Evolutionary conservation across 2,888 invertebrate species (phyloP).

Genomic region (Rhagium mordax): DNA sequence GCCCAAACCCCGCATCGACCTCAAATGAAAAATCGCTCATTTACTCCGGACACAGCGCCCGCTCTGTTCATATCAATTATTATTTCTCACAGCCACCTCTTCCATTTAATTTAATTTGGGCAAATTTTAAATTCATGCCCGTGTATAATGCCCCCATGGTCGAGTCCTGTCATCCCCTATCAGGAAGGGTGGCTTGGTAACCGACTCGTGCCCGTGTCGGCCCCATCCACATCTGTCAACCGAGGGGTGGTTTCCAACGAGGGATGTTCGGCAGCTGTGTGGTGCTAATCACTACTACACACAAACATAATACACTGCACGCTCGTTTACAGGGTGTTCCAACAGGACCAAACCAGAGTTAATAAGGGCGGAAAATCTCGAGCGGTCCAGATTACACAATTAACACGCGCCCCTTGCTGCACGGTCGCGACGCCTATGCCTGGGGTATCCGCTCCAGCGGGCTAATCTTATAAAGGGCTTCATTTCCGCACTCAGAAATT

Average conservation of each 20-base stretch:
- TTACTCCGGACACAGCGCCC: conserved; percentile 33
- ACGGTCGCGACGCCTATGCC: neutral
- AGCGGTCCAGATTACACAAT: no score
- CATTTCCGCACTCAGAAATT: neutral
- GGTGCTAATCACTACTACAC: conserved; percentile 57
- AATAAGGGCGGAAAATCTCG: no score
- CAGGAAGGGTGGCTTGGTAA: conserved; percentile 13
- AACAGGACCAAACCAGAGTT: no score
- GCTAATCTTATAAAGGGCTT: conserved; percentile 14
- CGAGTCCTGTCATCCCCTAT: conserved; percentile 35
- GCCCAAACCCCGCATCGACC: neutral
- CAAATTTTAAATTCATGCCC: conserved; percentile 46
- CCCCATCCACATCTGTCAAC: conserved; percentile 57
- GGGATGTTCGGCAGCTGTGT: conserved; percentile 60
- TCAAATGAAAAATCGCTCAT: conserved; percentile 3
- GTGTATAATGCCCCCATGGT: conserved; percentile 25
- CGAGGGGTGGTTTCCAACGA: conserved; percentile 48
- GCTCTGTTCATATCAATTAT: conserved; percentile 37
- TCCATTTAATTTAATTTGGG: conserved; percentile 44
- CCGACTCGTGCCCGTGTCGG: conserved; percentile 43
- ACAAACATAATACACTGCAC: conserved; percentile 48
- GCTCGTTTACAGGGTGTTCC: neutral
- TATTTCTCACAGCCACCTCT: conserved; percentile 31
- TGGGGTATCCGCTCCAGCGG: neutral
- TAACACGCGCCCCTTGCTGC: neutral